Percentiles rank a stretch among this genome's conserved stretches.
These are phyloP conservation scores for Sebastes kiyomatsui DNA, from an alignment of 2,797 vertebrate species.

Conservation along the genomic window DNA sequence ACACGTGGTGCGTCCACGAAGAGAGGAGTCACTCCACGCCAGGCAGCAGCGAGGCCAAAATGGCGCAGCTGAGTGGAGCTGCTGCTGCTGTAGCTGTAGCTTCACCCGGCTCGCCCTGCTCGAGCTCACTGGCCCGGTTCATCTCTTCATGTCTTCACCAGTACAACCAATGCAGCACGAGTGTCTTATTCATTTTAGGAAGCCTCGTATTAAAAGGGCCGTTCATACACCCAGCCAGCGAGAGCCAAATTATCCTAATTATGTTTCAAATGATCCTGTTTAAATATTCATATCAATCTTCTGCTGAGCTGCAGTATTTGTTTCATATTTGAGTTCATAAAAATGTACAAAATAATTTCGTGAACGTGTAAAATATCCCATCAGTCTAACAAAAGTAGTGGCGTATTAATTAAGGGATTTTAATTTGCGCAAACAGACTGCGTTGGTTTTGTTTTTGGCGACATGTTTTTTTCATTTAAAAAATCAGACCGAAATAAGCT, in stretches of 20 bases:
- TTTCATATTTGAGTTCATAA: not conserved
- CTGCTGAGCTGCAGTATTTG: not conserved
- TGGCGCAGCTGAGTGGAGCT: slow-evolving; percentile 66
- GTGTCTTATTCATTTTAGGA: not conserved
- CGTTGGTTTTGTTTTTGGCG: not conserved
- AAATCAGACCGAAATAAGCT: not conserved
- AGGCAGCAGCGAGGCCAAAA: slow-evolving; percentile 70
- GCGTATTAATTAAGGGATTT: not conserved
- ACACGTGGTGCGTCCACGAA: slow-evolving; percentile 74
- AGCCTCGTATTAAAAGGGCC: slow-evolving; percentile 35
- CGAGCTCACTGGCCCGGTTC: not conserved
- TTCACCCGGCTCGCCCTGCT: not conserved
- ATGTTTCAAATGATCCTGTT: not conserved
- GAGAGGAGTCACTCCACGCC: slow-evolving; percentile 69
- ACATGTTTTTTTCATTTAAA: not conserved
- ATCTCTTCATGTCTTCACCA: too few species aligned
- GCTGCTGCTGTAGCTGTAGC: not conserved
- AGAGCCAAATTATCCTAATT: not conserved
- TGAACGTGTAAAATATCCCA: not conserved
- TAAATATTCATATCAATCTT: slow-evolving; percentile 29
- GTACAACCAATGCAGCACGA: not conserved
- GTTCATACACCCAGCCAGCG: not conserved
- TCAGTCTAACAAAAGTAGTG: not conserved
- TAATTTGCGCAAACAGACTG: not conserved
- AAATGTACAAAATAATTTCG: not conserved